These are phyloP conservation scores for Ischnus inquisitorius DNA, from an alignment of 2,888 invertebrate genomes.

Conservation along the genomic window DNA sequence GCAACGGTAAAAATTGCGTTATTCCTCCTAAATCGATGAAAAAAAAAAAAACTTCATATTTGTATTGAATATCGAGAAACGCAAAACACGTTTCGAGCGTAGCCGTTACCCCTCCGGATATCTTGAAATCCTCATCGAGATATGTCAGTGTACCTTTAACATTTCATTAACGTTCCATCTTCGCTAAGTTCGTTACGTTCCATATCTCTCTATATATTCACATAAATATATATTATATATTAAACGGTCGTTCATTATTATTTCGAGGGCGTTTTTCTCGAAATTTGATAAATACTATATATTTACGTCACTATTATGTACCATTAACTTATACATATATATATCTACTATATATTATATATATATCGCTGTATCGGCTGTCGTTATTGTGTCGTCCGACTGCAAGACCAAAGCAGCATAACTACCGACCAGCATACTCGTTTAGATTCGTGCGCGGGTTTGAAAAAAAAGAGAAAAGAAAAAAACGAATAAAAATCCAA, in stretches of 20 bases:
- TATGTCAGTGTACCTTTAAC: slow-evolving; percentile 65
- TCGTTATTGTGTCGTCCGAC: slow-evolving; percentile 55
- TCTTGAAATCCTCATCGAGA: slow-evolving; percentile 61
- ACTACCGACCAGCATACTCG: slow-evolving; percentile 63
- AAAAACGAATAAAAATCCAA: slow-evolving; percentile 65
- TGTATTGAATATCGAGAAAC: background rate
- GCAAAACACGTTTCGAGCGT: slow-evolving; percentile 10
- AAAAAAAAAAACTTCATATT: slow-evolving; percentile 22
- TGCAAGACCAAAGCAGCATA: slow-evolving; percentile 57
- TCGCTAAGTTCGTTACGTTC: slow-evolving; percentile 37
- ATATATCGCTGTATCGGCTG: slow-evolving; percentile 57
- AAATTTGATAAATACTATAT: slow-evolving; percentile 42
- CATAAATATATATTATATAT: slow-evolving; percentile 4
- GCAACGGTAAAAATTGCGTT: slow-evolving; percentile 20
- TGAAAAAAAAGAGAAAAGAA: slow-evolving; percentile 60
- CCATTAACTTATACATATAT: slow-evolving; percentile 32
- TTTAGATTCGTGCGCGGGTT: slow-evolving; percentile 64
- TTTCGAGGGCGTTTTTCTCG: slow-evolving; percentile 53
- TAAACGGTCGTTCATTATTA: slow-evolving; percentile 51
- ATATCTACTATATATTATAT: slow-evolving; percentile 29
- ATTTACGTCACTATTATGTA: slow-evolving; percentile 12
- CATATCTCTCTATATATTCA: background rate
- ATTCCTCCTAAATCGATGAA: background rate
- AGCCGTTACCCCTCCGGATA: slow-evolving; percentile 64
- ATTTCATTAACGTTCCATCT: slow-evolving; percentile 64